phyloP scores from a whole-genome alignment of 2,888 invertebrate species.

The Opisthograptis luteolata region DNA sequence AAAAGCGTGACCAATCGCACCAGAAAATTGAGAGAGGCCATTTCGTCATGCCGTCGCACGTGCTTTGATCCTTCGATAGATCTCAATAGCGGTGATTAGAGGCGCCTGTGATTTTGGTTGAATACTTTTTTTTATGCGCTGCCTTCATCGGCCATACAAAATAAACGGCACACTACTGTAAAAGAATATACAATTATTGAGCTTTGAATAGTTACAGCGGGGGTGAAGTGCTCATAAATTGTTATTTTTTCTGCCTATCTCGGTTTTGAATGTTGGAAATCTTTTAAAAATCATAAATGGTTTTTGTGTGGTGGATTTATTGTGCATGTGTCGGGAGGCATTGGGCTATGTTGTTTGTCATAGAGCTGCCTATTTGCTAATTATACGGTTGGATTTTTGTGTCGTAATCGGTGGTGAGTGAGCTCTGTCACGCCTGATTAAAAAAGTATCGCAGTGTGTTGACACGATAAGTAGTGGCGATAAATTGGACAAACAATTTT shows the following conservation, averaged over 20 bases:
- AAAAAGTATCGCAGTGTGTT: neutral
- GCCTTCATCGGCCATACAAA: conserved; percentile 78
- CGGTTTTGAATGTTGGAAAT: conserved; percentile 64
- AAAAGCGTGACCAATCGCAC: conserved; percentile 71
- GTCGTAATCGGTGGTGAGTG: conserved; percentile 13
- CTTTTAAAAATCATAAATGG: conserved; percentile 79
- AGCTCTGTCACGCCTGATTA: conserved; percentile 11
- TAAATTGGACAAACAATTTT: conserved; percentile 5
- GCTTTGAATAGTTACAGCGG: conserved; percentile 83
- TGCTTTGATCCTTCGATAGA: conserved; percentile 82
- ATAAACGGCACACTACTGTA: conserved; percentile 83
- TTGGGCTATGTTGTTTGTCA: conserved; percentile 55
- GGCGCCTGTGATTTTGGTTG: conserved; percentile 84
- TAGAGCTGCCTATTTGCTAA: conserved; percentile 67
- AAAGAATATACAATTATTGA: conserved; percentile 84
- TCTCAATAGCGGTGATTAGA: conserved; percentile 85
- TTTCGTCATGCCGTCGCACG: conserved; percentile 67
- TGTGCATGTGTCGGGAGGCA: conserved; percentile 66
- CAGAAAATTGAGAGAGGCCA: conserved; percentile 65
- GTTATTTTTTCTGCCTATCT: conserved; percentile 66
- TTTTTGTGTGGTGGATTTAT: conserved; percentile 67
- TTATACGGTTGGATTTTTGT: conserved; percentile 62
- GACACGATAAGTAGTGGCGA: conserved; percentile 5
- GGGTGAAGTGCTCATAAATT: conserved; percentile 84
- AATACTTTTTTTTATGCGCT: conserved; percentile 75